Percentiles rank a stretch among this genome's conserved stretches.
Evolutionary conservation across 2,888 invertebrate species (phyloP).

Genomic region (Galerucella calmariensis): DNA sequence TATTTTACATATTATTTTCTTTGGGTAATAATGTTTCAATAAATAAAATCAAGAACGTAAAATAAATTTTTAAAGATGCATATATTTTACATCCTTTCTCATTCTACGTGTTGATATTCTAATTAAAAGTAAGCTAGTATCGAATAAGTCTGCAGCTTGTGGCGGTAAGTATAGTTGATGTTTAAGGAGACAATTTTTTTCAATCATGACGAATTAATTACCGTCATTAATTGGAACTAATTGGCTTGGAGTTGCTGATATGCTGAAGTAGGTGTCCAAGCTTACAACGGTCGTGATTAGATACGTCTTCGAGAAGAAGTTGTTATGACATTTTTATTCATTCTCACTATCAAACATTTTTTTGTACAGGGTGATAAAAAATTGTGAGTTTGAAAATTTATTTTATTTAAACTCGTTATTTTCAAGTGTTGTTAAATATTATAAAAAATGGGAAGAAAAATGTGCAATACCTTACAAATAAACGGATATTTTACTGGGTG

Average conservation of each 20-base stretch:
- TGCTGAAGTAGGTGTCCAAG: conserved; percentile 9
- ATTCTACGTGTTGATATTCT: not conserved
- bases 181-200: not conserved
- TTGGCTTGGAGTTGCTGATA: conserved; percentile 19
- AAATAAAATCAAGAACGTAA: no score
- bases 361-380: not conserved
- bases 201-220: conserved; percentile 19
- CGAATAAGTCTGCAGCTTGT: not conserved
- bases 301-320: not conserved
- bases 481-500: no score
- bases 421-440: not conserved
- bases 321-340: not conserved
- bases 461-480: no score
- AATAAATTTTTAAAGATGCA: no score
- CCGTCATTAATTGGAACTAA: conserved; percentile 22
- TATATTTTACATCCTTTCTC: no score
- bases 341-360: not conserved
- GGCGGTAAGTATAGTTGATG: not conserved
- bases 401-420: not conserved
- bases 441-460: not conserved
- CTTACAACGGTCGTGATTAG: conserved; percentile 5
- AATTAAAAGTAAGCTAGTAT: not conserved
- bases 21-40: no score
- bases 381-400: no score
- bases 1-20: not conserved